Conservation (phyloP, 2,797 vertebrate genomes). For the Dendrocincla tyrannina region DNA sequence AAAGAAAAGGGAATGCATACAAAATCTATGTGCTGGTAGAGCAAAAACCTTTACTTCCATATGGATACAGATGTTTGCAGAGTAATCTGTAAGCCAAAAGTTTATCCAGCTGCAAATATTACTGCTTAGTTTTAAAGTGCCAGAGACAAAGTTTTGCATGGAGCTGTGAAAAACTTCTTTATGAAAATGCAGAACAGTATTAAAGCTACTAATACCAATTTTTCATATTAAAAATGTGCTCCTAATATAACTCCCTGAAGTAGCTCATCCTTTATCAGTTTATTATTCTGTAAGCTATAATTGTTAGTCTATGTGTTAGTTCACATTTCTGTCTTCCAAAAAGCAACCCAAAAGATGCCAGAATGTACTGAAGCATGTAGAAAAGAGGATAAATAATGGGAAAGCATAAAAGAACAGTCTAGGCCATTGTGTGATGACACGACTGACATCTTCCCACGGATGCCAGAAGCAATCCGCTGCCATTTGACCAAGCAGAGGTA, state of each 20-base stretch:
- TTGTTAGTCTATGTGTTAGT: background rate
- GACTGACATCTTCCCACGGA: conserved; percentile 33
- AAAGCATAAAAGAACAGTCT: conserved; percentile 25
- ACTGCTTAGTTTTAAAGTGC: background rate
- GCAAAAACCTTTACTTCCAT: background rate
- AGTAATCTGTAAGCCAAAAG: background rate
- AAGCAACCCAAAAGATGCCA: background rate
- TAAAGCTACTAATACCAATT: background rate
- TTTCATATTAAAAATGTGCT: background rate
- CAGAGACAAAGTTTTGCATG: background rate
- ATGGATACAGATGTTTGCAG: background rate
- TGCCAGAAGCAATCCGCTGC: conserved; percentile 42
- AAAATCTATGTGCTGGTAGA: background rate
- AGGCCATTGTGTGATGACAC: conserved; percentile 40
- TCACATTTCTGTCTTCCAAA: background rate
- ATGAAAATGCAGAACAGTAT: background rate
- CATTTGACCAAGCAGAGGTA: conserved; percentile 48
- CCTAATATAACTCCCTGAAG: background rate
- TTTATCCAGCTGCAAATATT: background rate
- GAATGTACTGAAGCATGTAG: background rate
- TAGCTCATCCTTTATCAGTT: background rate
- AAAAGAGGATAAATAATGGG: background rate
- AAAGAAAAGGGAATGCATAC: background rate
- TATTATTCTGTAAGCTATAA: background rate
- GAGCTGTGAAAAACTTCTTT: background rate